A percentile compares a stretch with the other conserved stretches of the same genome.
Evolutionary conservation across 2,113 vertebrate species (phyloP).

Genomic region (Poeciliopsis retropinna): DNA sequence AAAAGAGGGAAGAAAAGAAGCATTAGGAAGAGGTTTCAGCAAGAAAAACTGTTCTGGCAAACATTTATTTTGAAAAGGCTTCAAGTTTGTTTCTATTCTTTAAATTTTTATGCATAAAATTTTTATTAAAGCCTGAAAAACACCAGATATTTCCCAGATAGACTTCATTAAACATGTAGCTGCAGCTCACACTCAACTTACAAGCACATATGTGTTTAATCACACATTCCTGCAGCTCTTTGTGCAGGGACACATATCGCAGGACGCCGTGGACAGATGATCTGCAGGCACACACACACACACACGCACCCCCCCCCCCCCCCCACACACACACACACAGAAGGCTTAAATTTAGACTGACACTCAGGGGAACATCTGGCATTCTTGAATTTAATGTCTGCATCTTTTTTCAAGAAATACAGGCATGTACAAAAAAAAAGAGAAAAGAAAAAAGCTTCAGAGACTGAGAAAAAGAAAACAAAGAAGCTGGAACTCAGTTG

Average conservation of each 20-base stretch:
- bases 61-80: background rate
- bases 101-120: background rate
- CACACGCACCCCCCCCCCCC: too few species aligned
- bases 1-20: background rate
- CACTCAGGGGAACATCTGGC: conserved; percentile 41
- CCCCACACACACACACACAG: background rate
- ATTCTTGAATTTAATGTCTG: conserved; percentile 30
- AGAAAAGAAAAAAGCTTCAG: too few species aligned
- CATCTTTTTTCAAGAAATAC: background rate
- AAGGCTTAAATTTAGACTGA: background rate
- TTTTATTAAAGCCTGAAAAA: background rate
- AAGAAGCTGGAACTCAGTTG: background rate
- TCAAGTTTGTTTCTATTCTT: background rate
- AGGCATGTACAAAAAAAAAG: too few species aligned
- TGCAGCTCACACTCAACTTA: background rate
- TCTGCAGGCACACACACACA: conserved; percentile 5
- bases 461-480: background rate
- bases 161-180: too few species aligned
- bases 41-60: background rate
- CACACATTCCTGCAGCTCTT: conserved; percentile 9
- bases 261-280: conserved; percentile 14
- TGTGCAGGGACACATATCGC: background rate
- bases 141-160: background rate
- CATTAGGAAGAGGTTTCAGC: background rate
- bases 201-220: conserved; percentile 2